Evolutionary conservation across 2,888 invertebrate species (phyloP).

Genomic region (Diploptera punctata): DNA sequence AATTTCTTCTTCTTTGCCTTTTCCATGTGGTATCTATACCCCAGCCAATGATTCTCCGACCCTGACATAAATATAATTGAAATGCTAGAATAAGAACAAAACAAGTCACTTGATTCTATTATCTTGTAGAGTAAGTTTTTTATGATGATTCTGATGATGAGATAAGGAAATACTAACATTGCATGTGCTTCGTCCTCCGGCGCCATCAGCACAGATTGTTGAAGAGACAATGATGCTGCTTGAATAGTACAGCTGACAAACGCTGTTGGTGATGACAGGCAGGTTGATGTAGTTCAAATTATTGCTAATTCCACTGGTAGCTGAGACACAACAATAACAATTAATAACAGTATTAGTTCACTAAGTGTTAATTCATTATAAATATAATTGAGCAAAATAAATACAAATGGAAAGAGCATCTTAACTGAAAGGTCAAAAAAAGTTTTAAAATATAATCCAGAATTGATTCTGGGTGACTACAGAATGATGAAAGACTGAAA

Average conservation of each 20-base stretch:
- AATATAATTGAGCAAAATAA: no score
- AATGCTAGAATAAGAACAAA: neutral
- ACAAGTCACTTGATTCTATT: neutral
- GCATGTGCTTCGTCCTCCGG: constrained; percentile 48
- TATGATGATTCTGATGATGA: neutral
- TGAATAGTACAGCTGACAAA: constrained; percentile 46
- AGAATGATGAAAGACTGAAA: no score
- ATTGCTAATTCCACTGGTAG: constrained; percentile 26
- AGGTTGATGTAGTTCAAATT: constrained; percentile 47
- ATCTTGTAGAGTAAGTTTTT: neutral
- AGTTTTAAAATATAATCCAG: no score
- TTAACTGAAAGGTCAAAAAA: no score
- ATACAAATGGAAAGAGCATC: no score
- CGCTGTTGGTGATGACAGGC: constrained; percentile 47
- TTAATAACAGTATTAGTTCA: no score
- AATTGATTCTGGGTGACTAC: no score
- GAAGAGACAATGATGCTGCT: constrained; percentile 44
- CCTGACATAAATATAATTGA: neutral
- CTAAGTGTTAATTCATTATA: no score
- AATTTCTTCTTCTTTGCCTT: neutral
- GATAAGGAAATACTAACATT: constrained; percentile 45
- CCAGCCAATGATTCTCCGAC: neutral
- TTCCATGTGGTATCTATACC: neutral
- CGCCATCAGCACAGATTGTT: constrained; percentile 47
- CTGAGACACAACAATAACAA: no score